Evolutionary conservation across 2,113 vertebrate genomes (phyloP).

Genomic region (Peromyscus maniculatus): DNA sequence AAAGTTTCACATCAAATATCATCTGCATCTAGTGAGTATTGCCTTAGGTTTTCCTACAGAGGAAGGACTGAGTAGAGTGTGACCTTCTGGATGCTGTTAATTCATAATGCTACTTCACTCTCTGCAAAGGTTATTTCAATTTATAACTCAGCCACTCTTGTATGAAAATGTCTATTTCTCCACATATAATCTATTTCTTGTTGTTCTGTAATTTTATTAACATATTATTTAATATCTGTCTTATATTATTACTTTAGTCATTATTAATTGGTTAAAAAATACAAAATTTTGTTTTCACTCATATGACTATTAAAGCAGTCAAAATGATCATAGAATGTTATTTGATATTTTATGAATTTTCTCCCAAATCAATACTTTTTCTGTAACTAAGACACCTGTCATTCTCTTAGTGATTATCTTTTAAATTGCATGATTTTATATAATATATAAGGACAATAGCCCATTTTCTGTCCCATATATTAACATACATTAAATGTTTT

Average conservation of each 20-base stretch:
- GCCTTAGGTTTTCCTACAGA: slow-evolving; percentile 24
- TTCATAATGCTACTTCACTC: neutral
- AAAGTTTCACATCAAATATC: neutral
- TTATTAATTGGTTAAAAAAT: neutral
- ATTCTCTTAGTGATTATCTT: slow-evolving; percentile 8
- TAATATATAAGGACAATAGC: neutral
- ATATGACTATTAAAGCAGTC: neutral
- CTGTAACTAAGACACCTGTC: neutral
- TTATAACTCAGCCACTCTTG: neutral
- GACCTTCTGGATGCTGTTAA: neutral
- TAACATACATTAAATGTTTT: neutral
- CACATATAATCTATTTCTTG: neutral
- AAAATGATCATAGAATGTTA: neutral
- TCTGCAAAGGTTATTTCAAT: slow-evolving; percentile 32
- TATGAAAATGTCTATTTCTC: neutral
- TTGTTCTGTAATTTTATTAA: neutral
- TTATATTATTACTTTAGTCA: neutral
- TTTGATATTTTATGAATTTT: slow-evolving; percentile 19
- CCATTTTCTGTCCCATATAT: neutral
- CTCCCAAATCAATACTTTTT: neutral
- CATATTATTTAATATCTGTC: neutral
- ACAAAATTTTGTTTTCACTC: neutral
- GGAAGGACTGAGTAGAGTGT: neutral
- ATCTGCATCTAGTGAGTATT: slow-evolving; percentile 4
- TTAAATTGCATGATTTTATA: neutral